Evolutionary conservation across 2,797 vertebrate species (phyloP).

Genomic region (Pitangus sulphuratus): DNA sequence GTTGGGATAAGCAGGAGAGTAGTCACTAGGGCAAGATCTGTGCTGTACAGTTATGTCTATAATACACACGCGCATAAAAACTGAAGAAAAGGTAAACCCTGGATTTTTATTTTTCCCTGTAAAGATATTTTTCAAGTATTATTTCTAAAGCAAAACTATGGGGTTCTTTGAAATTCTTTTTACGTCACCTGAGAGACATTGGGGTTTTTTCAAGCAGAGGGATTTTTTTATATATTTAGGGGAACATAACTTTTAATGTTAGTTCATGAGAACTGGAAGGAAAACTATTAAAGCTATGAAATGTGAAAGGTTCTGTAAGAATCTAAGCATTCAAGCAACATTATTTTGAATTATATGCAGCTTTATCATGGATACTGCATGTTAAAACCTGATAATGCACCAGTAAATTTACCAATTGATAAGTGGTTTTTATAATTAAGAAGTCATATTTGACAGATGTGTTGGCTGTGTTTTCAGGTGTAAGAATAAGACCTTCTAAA

Average conservation of each 20-base stretch:
- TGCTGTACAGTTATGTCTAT: background rate
- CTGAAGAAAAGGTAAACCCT: background rate
- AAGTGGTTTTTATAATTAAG: background rate
- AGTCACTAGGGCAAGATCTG: background rate
- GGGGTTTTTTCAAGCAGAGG: background rate
- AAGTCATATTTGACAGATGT: background rate
- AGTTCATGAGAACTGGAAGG: background rate
- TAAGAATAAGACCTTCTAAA: background rate
- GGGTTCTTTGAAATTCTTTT: background rate
- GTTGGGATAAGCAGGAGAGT: background rate
- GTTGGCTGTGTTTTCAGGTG: background rate
- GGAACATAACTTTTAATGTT: background rate
- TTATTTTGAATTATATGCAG: background rate
- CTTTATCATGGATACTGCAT: background rate
- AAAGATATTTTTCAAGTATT: slow-evolving; percentile 6
- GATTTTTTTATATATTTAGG: background rate
- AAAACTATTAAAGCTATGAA: background rate
- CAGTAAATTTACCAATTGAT: background rate
- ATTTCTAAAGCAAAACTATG: background rate
- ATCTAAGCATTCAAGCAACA: background rate
- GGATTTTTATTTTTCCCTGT: background rate
- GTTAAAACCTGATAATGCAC: background rate
- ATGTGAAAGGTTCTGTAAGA: background rate
- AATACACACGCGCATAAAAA: background rate
- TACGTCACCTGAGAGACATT: background rate